Conservation (phyloP, 2,797 vertebrate species). For the Orientallactaga sibirica region DNA sequence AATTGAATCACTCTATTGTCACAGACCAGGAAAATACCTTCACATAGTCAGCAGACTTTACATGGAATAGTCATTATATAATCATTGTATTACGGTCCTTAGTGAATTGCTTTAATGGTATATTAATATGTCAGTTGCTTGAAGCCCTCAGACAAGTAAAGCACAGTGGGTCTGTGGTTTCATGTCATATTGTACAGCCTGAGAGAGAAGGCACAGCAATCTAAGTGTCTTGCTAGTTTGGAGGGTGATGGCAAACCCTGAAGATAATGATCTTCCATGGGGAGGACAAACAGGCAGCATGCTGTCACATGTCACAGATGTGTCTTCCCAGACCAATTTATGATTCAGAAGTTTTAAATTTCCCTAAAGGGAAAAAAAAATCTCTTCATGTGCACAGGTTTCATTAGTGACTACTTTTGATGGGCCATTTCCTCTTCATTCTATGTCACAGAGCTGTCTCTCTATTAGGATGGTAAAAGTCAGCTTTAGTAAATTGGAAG, state of each 20-base stretch:
- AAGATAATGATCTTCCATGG: neutral
- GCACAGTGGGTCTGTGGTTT: constrained; percentile 64
- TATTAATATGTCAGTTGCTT: constrained; percentile 72
- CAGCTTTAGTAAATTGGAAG: constrained; percentile 62
- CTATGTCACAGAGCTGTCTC: constrained; percentile 54
- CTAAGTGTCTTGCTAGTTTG: neutral
- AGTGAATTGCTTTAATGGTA: constrained; percentile 71
- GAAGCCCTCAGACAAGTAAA: constrained; percentile 66
- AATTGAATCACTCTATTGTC: constrained; percentile 75
- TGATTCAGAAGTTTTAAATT: constrained; percentile 42
- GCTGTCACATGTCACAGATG: neutral
- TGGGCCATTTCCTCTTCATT: constrained; percentile 43
- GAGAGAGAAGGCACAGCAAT: neutral
- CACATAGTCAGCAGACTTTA: constrained; percentile 61
- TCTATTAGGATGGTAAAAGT: constrained; percentile 45
- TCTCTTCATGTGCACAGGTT: neutral
- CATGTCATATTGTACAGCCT: neutral
- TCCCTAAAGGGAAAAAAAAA: neutral
- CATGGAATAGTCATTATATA: constrained; percentile 61
- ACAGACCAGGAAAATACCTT: constrained; percentile 62
- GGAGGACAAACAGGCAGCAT: neutral
- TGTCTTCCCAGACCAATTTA: neutral
- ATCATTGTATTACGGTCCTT: constrained; percentile 55
- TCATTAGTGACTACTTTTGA: constrained; percentile 29
- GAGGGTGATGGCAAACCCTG: constrained; percentile 59